Base-by-base conservation (phyloP, 2,797 vertebrate genomes). In the Gadopsis bispinosus region DNA sequence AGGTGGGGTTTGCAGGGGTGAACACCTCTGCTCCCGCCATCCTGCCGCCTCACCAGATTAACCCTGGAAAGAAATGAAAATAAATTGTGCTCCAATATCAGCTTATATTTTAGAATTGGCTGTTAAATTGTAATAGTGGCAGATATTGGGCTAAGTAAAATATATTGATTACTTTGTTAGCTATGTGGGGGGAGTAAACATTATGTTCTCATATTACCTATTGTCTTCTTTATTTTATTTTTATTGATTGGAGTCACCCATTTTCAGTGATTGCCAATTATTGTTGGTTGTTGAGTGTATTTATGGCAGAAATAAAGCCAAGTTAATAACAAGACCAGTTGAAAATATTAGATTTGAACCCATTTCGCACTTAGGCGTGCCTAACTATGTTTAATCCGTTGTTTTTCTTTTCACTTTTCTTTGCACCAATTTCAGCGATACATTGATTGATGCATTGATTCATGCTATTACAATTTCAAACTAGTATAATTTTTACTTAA, bases 1-100 rank as follows among this genome's bases (percentile, higher is more conserved):
- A 99, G 88, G 95, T 93, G 88, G 97, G 95, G 80, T 99, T 99
- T 75, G 95, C 96, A 89, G 96, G 95, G 91, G 91, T 88, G 59
- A 90, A 96, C 50, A 87, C 93, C 90, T 90, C 93, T 77, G 91
- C 92, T 84, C 93, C 92, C 91, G 97, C 96, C 98, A 99, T 99
- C 91, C 90, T 95, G 93, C 89, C 62, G 41, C 84, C 86, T 90
- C 87, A 86, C 80, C 75, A 73, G 81, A 85, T 81, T 59, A 47
- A 83, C 70, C 76, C 88, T 93, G 29, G 4, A 17, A 7, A 8
- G 41, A 60, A 76, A 20, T 71, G 68, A 33, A 41, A 6, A 53
- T 69, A 22, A 16, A 26, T 26, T 29, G 7, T 48, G 47, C 19
- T 48, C 16, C 11, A 53, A 48, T 7, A 50, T 50, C 5, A 48